These are phyloP conservation scores for Drosophila helvetica DNA, from an alignment of 2,888 invertebrate genomes.

Conservation along the genomic window DNA sequence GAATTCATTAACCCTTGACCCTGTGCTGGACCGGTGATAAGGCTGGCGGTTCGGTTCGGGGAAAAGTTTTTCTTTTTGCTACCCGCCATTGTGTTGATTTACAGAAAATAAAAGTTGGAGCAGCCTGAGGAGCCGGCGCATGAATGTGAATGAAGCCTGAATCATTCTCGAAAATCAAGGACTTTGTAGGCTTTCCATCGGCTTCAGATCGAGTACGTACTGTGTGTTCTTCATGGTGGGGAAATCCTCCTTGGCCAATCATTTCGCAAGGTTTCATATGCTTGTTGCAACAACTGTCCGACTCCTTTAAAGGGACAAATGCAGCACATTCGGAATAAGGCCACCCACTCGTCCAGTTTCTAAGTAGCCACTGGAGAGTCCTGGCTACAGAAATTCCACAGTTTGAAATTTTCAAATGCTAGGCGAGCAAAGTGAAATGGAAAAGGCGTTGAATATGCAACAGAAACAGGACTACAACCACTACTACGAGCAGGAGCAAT, in stretches of 20 bases:
- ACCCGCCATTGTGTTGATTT: neutral
- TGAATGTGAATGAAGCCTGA: neutral
- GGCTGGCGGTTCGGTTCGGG: neutral
- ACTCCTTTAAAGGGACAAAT: neutral
- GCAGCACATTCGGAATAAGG: conserved; percentile 14
- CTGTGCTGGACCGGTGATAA: conserved; percentile 44
- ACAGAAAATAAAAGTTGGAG: neutral
- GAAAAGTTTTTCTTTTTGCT: neutral
- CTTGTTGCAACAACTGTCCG: neutral
- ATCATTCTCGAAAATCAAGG: neutral
- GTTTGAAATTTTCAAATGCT: conserved; percentile 51
- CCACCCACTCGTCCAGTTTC: conserved; percentile 37
- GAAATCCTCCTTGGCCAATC: neutral
- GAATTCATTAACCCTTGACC: conserved; percentile 68
- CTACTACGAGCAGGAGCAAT: neutral
- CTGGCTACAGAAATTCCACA: conserved; percentile 42
- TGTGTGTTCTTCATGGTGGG: neutral
- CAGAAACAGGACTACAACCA: neutral
- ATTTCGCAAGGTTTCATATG: neutral
- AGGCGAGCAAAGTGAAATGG: conserved; percentile 31
- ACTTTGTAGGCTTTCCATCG: neutral
- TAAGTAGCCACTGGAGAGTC: conserved; percentile 59
- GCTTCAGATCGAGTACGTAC: neutral
- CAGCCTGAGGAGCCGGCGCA: neutral
- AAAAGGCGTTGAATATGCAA: conserved; percentile 57